Conservation (phyloP, 64 coral and sea anemone species). For the Astreopora myriophthalma region DNA sequence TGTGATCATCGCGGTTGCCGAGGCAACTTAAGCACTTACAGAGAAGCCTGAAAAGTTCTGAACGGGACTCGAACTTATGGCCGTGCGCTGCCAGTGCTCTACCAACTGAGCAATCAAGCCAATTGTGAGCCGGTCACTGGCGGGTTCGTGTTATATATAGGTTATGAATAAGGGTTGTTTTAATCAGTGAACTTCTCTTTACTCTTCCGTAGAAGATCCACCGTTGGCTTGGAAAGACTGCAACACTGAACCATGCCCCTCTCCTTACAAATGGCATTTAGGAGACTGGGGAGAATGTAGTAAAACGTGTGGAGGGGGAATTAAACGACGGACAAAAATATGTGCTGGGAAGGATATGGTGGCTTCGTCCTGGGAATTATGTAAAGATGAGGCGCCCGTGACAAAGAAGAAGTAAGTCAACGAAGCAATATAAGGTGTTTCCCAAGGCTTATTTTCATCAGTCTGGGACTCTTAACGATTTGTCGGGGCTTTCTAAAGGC, state of each 20-base stretch:
- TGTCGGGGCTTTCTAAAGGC: too few relatives aligned
- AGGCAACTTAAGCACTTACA: too few relatives aligned
- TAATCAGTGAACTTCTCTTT: background rate
- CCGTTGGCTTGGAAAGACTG: constrained; percentile 83
- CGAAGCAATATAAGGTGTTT: too few relatives aligned
- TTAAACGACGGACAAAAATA: constrained; percentile 36
- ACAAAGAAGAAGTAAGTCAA: constrained; percentile 54
- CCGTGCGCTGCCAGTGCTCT: too few relatives aligned
- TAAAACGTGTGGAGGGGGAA: constrained; percentile 76
- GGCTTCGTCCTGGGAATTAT: constrained; percentile 78
- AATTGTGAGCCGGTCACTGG: too few relatives aligned
- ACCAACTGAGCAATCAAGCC: too few relatives aligned
- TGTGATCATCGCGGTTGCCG: too few relatives aligned
- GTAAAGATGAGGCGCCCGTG: constrained; percentile 51
- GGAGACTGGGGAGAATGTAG: constrained; percentile 76
- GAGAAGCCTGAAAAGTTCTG: too few relatives aligned
- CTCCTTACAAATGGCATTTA: constrained; percentile 78
- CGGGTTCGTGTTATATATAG: too few relatives aligned
- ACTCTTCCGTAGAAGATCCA: background rate
- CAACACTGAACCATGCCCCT: constrained; percentile 73
- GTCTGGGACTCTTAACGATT: too few relatives aligned
- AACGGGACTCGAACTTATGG: too few relatives aligned
- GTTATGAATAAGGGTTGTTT: background rate
- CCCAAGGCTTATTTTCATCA: too few relatives aligned
- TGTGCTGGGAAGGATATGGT: constrained; percentile 84